Percentiles rank a stretch among this genome's conserved stretches.
phyloP scores from a whole-genome alignment of 1,140 invertebrate genomes.

The Copidosoma floridanum region DNA sequence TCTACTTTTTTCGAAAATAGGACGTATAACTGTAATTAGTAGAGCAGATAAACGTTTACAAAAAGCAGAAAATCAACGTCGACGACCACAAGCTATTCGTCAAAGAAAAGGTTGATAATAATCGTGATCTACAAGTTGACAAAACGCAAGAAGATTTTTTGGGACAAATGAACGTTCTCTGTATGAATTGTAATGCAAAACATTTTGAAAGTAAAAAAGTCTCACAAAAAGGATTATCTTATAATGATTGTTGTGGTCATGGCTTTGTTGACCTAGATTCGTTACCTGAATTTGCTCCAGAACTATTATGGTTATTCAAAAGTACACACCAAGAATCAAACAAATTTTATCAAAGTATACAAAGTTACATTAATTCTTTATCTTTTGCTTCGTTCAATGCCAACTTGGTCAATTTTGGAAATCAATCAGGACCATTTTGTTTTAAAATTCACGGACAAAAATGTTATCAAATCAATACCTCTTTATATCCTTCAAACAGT shows the following conservation, averaged over 20 bases:
- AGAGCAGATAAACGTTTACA: too few relatives aligned
- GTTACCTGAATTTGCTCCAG: constrained; percentile 1
- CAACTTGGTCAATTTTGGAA: neutral
- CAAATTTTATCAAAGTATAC: constrained; percentile 16
- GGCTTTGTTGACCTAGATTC: constrained; percentile 2
- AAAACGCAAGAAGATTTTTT: constrained; percentile 5
- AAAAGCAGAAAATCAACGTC: too few relatives aligned
- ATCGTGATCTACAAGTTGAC: too few relatives aligned
- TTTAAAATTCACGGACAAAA: constrained; percentile 20
- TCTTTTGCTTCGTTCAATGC: constrained; percentile 20
- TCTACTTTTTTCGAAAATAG: too few relatives aligned
- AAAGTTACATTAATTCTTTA: constrained; percentile 11
- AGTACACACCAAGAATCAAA: constrained; percentile 3
- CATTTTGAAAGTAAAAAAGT: constrained; percentile 23
- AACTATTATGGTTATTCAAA: constrained; percentile 13
- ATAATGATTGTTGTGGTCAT: constrained; percentile 21
- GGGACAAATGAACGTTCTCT: constrained; percentile 15
- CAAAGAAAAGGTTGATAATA: too few relatives aligned
- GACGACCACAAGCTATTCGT: too few relatives aligned
- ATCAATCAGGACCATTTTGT: neutral
- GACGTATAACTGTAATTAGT: too few relatives aligned
- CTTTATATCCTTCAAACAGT: too few relatives aligned
- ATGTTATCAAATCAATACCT: too few relatives aligned
- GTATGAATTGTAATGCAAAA: constrained; percentile 15
- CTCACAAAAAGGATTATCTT: constrained; percentile 14